Conservation (phyloP, 2,113 vertebrate genomes). For the Rafetus swinhoei region DNA sequence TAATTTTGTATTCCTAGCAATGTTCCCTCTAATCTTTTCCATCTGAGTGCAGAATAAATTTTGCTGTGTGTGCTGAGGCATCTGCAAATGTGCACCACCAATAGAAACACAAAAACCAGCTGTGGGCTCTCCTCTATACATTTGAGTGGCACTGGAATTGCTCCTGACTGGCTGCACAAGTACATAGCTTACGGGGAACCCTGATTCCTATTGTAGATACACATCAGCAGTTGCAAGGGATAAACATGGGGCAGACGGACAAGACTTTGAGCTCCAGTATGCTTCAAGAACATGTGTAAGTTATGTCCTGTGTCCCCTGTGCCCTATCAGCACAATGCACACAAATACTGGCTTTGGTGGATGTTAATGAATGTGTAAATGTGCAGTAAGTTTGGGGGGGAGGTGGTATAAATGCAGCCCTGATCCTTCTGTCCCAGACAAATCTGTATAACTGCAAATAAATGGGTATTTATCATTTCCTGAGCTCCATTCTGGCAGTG, state of each 20-base stretch:
- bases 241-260: slow-evolving; percentile 1
- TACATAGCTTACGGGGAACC: too few species aligned
- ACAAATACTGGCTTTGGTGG: slow-evolving; percentile 26
- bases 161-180: too few species aligned
- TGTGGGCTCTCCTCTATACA: too few species aligned
- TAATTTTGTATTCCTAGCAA: slow-evolving; percentile 52
- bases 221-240: slow-evolving; percentile 40
- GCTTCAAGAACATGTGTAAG: neutral
- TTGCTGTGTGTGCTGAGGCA: too few species aligned
- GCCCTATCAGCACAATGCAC: neutral
- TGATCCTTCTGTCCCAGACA: slow-evolving; percentile 43
- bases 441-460: slow-evolving; percentile 63
- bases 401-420: slow-evolving; percentile 16
- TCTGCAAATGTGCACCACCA: too few species aligned
- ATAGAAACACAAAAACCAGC: too few species aligned
- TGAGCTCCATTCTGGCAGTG: slow-evolving; percentile 67
- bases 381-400: slow-evolving; percentile 15
- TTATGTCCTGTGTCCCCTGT: neutral
- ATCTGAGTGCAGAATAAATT: too few species aligned
- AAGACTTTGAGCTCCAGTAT: neutral
- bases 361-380: slow-evolving; percentile 28
- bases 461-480: slow-evolving; percentile 71
- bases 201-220: neutral
- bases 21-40: too few species aligned
- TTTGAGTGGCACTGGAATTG: too few species aligned